Evolutionary conservation across 1,140 invertebrate genomes (phyloP).

Genomic region (Heliconius hewitsoni): DNA sequence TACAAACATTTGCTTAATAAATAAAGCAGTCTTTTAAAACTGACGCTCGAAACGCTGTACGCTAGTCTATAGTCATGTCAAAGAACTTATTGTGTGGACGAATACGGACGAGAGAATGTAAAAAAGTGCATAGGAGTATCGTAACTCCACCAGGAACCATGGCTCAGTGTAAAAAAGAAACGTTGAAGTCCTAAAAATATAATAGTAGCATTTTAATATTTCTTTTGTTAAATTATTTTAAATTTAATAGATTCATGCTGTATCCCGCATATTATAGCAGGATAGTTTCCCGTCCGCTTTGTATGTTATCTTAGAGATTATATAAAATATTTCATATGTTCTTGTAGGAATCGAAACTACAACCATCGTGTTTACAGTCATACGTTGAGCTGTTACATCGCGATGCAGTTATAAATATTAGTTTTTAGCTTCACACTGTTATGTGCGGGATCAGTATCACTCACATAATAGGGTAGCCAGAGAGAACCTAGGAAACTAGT

Average conservation of each 20-base stretch:
- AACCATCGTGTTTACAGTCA: too few species aligned
- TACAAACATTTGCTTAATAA: not conserved
- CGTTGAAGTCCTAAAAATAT: not conserved
- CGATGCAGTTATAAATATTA: too few species aligned
- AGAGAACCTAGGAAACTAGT: not conserved
- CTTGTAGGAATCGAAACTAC: too few species aligned
- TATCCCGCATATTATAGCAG: too few species aligned
- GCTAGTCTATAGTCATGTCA: not conserved
- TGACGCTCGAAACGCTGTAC: not conserved
- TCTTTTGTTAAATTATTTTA: not conserved
- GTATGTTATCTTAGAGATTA: too few species aligned
- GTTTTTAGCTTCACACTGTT: too few species aligned
- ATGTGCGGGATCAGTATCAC: too few species aligned
- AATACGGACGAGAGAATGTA: not conserved
- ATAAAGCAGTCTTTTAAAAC: not conserved
- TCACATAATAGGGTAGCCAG: too few species aligned
- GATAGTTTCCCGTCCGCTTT: too few species aligned
- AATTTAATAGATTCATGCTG: not conserved
- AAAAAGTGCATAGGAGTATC: not conserved
- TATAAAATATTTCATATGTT: too few species aligned
- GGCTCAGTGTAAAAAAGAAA: not conserved
- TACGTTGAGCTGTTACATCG: too few species aligned
- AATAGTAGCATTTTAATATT: not conserved
- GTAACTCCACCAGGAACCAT: not conserved
- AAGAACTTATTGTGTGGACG: conserved; percentile 1